These are phyloP conservation scores for Penaeus indicus DNA, from an alignment of 1,140 invertebrate genomes.

Conservation along the genomic window DNA sequence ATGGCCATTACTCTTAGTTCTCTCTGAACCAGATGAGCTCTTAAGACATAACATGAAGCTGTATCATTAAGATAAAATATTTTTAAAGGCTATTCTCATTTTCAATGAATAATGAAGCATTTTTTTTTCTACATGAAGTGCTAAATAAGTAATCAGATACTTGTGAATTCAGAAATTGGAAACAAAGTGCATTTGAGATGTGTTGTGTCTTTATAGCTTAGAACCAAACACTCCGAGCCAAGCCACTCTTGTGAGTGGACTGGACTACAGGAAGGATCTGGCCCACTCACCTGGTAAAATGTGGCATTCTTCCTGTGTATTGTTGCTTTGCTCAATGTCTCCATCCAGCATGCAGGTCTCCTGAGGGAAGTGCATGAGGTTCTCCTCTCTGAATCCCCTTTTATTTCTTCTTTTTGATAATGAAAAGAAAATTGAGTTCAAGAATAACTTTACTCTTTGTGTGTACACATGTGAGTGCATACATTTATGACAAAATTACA, in stretches of 20 bases:
- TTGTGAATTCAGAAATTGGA: neutral
- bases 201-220: slow-evolving; percentile 37
- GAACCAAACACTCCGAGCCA: slow-evolving; percentile 33
- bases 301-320: slow-evolving; percentile 49
- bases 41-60: slow-evolving; percentile 6
- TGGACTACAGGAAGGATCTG: slow-evolving; percentile 32
- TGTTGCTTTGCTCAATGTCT: slow-evolving; percentile 61
- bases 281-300: slow-evolving; percentile 30
- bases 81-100: no score
- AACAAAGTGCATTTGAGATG: neutral
- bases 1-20: slow-evolving; percentile 33
- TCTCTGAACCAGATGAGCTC: slow-evolving; percentile 19
- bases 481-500: no score
- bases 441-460: no score
- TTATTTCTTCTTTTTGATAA: slow-evolving; percentile 7
- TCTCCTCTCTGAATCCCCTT: slow-evolving; percentile 22
- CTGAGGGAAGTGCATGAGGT: slow-evolving; percentile 26
- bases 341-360: slow-evolving; percentile 43
- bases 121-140: neutral
- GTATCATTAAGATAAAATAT: neutral
- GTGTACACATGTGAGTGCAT: no score
- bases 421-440: neutral
- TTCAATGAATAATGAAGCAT: no score
- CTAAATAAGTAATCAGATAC: neutral
- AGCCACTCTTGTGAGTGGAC: slow-evolving; percentile 27